A percentile compares a stretch with the other conserved stretches of the same genome.
Evolutionary conservation across 2,113 vertebrate genomes (phyloP).

Genomic region (Limnothrissa miodon): DNA sequence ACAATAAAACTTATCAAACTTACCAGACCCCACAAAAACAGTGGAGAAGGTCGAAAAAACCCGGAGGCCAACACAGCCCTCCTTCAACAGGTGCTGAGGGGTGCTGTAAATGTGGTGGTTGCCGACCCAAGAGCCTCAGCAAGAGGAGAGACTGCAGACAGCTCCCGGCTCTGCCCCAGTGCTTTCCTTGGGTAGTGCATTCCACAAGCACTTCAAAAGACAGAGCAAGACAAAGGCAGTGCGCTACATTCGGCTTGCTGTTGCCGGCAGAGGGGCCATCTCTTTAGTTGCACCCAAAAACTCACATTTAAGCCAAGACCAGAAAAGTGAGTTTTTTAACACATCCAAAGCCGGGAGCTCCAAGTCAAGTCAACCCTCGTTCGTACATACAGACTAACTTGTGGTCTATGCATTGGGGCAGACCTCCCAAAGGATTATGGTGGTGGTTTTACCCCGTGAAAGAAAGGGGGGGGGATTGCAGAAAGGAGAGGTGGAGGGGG

Average conservation of each 20-base stretch:
- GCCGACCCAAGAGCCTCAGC: conserved; percentile 32
- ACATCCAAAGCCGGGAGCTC: conserved; percentile 13
- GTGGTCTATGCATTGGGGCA: conserved; percentile 48
- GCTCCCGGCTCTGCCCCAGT: conserved; percentile 41
- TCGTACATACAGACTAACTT: conserved; percentile 11
- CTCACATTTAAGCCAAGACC: not conserved
- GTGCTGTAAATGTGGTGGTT: not conserved
- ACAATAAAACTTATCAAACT: conserved; percentile 50
- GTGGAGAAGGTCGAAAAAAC: not conserved
- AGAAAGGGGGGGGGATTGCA: conserved; percentile 48
- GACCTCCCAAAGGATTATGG: conserved; percentile 62
- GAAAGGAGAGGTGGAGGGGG: conserved; percentile 47
- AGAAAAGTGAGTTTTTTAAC: not conserved
- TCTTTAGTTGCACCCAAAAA: not conserved
- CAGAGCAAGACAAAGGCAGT: conserved; percentile 46
- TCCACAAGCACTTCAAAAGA: conserved; percentile 67
- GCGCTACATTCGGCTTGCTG: conserved; percentile 38
- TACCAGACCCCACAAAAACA: conserved; percentile 56
- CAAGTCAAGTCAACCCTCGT: conserved; percentile 28
- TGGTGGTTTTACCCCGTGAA: conserved; percentile 49
- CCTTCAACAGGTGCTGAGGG: conserved; percentile 29
- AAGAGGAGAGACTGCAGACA: conserved; percentile 17
- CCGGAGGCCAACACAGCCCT: conserved; percentile 30
- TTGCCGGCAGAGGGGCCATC: conserved; percentile 31
- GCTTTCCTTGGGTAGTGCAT: conserved; percentile 58